Evolutionary conservation across 1,140 invertebrate genomes (phyloP).

Genomic region (Drosophila lowei): DNA sequence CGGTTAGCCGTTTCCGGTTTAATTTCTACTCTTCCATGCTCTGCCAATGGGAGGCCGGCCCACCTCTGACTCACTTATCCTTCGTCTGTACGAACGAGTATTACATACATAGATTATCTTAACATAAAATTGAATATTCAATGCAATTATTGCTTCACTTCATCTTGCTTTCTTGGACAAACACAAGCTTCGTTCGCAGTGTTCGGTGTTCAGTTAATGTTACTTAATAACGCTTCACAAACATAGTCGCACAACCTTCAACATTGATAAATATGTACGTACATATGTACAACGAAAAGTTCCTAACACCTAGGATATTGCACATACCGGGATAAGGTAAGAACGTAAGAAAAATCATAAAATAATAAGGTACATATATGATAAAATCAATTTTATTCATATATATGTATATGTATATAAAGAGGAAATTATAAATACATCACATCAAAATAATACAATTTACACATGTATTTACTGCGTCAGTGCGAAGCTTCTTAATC

Average conservation of each 20-base stretch:
- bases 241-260: constrained; percentile 74
- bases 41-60: background rate
- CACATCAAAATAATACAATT: constrained; percentile 81
- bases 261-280: constrained; percentile 58
- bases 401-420: constrained; percentile 45
- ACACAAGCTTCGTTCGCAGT: constrained; percentile 39
- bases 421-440: constrained; percentile 77
- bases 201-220: constrained; percentile 51
- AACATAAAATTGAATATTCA: constrained; percentile 73
- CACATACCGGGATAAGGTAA: constrained; percentile 39
- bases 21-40: no score
- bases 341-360: constrained; percentile 18
- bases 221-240: constrained; percentile 66
- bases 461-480: constrained; percentile 56
- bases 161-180: constrained; percentile 53
- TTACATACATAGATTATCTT: constrained; percentile 50
- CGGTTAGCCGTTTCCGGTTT: constrained; percentile 18
- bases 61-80: constrained; percentile 12
- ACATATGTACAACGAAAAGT: constrained; percentile 23
- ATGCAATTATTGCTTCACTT: constrained; percentile 73
- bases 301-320: constrained; percentile 56
- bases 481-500: constrained; percentile 34
- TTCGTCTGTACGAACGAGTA: constrained; percentile 41
- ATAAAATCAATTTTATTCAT: constrained; percentile 75
- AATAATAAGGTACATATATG: constrained; percentile 32